These are phyloP conservation scores for Triplophysa tibetana DNA, from an alignment of 2,113 vertebrate species.

Conservation along the genomic window DNA sequence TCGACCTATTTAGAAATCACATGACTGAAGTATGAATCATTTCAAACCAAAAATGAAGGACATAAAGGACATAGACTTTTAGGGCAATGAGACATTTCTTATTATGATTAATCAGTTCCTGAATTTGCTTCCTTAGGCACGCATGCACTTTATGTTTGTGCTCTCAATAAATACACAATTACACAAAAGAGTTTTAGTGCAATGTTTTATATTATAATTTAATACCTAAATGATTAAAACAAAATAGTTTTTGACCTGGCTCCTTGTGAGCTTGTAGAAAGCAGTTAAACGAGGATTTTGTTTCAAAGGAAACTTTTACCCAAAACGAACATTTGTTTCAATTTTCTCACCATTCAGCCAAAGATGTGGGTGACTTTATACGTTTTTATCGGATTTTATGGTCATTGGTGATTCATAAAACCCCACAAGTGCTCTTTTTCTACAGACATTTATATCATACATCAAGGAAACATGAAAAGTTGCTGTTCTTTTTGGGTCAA, in stretches of 20 bases:
- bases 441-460: not conserved
- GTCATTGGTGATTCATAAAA: no score
- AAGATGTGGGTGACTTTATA: no score
- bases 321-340: no score
- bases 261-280: not conserved
- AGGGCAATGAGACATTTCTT: not conserved
- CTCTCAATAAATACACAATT: not conserved
- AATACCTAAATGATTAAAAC: not conserved
- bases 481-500: not conserved
- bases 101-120: not conserved
- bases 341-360: no score
- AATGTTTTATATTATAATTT: no score
- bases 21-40: conserved; percentile 11
- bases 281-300: no score
- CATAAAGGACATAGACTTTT: not conserved
- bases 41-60: not conserved
- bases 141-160: not conserved
- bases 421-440: no score
- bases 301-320: no score
- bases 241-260: not conserved
- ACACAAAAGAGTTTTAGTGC: not conserved
- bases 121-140: no score
- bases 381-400: no score
- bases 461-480: no score
- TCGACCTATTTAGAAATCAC: not conserved